Conservation (phyloP, 2,113 vertebrate species). For the Rhadina sibilatrix region DNA sequence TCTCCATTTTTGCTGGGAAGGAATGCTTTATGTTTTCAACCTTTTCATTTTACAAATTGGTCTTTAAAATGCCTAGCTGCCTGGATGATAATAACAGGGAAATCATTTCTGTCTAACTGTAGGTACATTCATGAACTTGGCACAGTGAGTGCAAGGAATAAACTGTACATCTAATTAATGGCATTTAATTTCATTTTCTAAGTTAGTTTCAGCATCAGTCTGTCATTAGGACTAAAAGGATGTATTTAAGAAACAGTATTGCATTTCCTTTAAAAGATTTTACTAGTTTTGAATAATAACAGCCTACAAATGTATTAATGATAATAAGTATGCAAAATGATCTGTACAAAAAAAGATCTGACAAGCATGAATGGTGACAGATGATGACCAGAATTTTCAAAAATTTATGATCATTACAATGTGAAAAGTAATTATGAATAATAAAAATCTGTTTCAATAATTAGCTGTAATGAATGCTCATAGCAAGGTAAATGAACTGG, state of each 20-base stretch:
- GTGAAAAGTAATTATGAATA: constrained; percentile 76
- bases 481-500: constrained; percentile 72
- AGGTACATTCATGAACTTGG: constrained; percentile 21
- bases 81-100: constrained; percentile 1
- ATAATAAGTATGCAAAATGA: constrained; percentile 69
- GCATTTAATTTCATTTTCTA: constrained; percentile 64
- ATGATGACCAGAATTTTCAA: constrained; percentile 66
- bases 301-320: constrained; percentile 47
- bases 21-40: not conserved
- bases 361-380: constrained; percentile 68
- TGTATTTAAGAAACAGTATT: constrained; percentile 36
- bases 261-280: constrained; percentile 33
- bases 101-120: not conserved
- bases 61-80: constrained; percentile 22
- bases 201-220: constrained; percentile 37
- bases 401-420: constrained; percentile 74
- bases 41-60: not conserved
- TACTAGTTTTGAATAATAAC: constrained; percentile 63
- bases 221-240: constrained; percentile 45
- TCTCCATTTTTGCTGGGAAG: not conserved
- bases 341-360: constrained; percentile 35
- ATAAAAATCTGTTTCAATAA: constrained; percentile 78
- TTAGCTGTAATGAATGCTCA: constrained; percentile 74
- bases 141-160: constrained; percentile 15
- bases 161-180: constrained; percentile 51